Evolutionary conservation across 2,797 vertebrate species (phyloP), one percentile per base, ranked within the genome.

Genomic region (Sebastes vulpes): DNA sequence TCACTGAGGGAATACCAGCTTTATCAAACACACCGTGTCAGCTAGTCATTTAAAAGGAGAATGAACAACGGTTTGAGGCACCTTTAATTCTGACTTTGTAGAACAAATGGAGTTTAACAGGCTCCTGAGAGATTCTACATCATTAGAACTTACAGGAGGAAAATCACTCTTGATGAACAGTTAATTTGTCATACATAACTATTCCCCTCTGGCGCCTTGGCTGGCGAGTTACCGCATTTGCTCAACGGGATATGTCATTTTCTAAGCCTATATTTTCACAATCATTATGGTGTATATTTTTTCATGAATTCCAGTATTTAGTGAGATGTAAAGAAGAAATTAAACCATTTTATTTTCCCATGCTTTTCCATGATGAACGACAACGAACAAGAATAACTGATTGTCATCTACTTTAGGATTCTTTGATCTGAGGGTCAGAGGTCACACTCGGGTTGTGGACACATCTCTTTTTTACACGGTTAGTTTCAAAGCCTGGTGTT

Each of bases 11-110:
- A 76, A 86, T 78, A 84, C 56, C 54, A 53, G 20, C 11, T 59
- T 42, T 67, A 79, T 86, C 66, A 81, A 80, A 82, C 38, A 38
- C 61, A 31, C 5, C 16, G 16, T 57, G 59, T 63, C 61, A 61
- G 57, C 38, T 38, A 42, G 46, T 81, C 57, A 76, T 83, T 83
- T 26, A 35, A 79, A 81, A 75, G 67, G 26, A 84, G 87, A 72
- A 69, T 73, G 54, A 86, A 23, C 68, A 80, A 82, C 69, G 46
- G 23, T 58, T 85, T 81, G 56, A 77, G 57, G 85, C 78, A 70
- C 72, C 81, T 81, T 83, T 58, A 87, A 68, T 85, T 84, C 77
- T 61, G 71, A 54, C 32, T 54, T 83, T 84, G 48, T 77, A 67
- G 81, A 88, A 79, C 46, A 84, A 85, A 85, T 74, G 23, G 46